Evolutionary conservation across 2,797 vertebrate species (phyloP), one percentile per base, ranked within the genome.

Genomic region (Toxotes lorentzi): DNA sequence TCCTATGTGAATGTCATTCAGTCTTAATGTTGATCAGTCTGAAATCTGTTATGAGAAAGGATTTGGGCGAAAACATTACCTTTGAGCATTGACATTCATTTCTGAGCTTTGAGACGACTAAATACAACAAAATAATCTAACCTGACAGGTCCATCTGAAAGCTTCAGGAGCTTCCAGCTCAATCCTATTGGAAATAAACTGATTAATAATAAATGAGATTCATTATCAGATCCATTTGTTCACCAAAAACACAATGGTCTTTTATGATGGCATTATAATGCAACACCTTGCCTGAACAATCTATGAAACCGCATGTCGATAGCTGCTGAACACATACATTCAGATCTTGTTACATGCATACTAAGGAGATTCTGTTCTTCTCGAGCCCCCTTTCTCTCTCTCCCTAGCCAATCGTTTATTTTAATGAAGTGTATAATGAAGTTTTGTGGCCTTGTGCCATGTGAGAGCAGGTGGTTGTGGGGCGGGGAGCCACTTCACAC

Each of bases 351-450:
- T 30, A 32, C 54, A 66, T 27, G 27, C 27, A 76, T 19, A 53
- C 35, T 40, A 57, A 54, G 32, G 58, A 58, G 12, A 4, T 13
- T 7, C 27, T 9, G 48, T 51, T 32, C 38, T 67, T 47, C 27
- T 35, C 51, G 38, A 54, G 24, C 58, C 47, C 14, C 61, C 32
- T 32, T 14, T 32, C 45, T 66, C 27, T 66, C 27, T 57, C 32
- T 66, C 53, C 41, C 10, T 2, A 50, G 24, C 38, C 35, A 61
- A 16, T 21, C 9, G 19, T 66, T 80, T 24, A 64, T 80, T 84
- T 27, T 71, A 84, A 84, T 80, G 67, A 73, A 76, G 62, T 65
- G 62, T 66, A 64, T 86, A 73, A 84, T 81, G 32, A 83, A 58
- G 83, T 78, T 78, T 66, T 16, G 57, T 84, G 78, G 70, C 70